phyloP scores from a whole-genome alignment of 2,888 invertebrate genomes.

The Agonopterix arenella region DNA sequence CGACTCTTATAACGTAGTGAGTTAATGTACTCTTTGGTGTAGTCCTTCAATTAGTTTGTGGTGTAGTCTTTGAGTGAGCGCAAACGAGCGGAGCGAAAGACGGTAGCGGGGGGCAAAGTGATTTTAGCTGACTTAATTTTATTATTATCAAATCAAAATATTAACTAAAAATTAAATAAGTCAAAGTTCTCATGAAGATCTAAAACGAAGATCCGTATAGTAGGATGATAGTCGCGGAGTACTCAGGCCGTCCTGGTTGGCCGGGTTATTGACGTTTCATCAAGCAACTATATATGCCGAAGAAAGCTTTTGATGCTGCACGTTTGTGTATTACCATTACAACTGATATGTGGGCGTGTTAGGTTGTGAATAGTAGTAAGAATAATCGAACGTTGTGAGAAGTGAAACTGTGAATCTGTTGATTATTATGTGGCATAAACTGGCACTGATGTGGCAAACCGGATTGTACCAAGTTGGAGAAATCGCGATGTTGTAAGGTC shows the following conservation, averaged over 20 bases:
- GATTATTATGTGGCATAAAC: constrained; percentile 53
- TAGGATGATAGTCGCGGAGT: neutral
- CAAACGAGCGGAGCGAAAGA: too few relatives aligned
- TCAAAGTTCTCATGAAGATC: too few relatives aligned
- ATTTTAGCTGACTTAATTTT: too few relatives aligned
- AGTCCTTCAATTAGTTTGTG: too few relatives aligned
- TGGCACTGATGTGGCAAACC: constrained; percentile 71
- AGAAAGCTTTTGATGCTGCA: constrained; percentile 36
- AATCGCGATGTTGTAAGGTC: constrained; percentile 71
- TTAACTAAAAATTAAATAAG: too few relatives aligned
- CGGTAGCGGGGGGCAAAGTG: too few relatives aligned
- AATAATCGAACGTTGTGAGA: neutral
- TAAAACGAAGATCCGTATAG: too few relatives aligned
- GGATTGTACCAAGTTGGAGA: constrained; percentile 60
- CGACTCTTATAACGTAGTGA: too few relatives aligned
- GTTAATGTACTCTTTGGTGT: too few relatives aligned
- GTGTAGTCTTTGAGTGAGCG: too few relatives aligned
- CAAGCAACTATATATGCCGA: constrained; percentile 21
- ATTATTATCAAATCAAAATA: too few relatives aligned
- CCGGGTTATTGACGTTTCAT: constrained; percentile 69
- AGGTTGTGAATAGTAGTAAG: constrained; percentile 31
- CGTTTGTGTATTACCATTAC: constrained; percentile 44
- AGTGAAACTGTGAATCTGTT: constrained; percentile 20
- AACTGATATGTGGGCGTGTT: constrained; percentile 48
- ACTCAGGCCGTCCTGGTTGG: constrained; percentile 3